Evolutionary conservation across 2,888 invertebrate genomes (phyloP), one percentile per base, ranked within the genome.

Genomic region (Lasiommata megera): DNA sequence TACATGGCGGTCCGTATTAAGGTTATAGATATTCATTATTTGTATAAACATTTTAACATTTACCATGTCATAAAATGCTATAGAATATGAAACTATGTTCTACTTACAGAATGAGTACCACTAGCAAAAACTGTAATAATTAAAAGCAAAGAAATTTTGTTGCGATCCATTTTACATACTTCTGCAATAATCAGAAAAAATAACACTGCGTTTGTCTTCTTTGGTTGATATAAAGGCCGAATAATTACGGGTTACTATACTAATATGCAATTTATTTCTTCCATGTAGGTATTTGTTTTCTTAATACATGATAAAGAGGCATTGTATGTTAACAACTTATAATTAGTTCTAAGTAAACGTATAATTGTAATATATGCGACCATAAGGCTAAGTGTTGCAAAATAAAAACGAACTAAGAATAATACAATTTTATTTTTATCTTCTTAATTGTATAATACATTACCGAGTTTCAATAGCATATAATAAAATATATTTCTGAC

Each of bases 41-140:
- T n/a, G n/a, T n/a, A n/a, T n/a, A n/a, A n/a, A n/a, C n/a, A n/a
- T n/a, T n/a, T n/a, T n/a, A n/a, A n/a, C n/a, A n/a, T n/a, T n/a
- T n/a, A n/a, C n/a, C n/a, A n/a, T n/a, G n/a, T n/a, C n/a, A n/a
- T n/a, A n/a, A n/a, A n/a, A n/a, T n/a, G n/a, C n/a, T n/a, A n/a
- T n/a, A n/a, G n/a, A n/a, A n/a, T n/a, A n/a, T n/a, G 3, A 40
- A 41, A 11, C 6, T 54, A 7, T 31, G 9, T 7, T 18, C n/a
- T 40, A 83, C 86, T 85, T 73, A 87, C 88, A 37, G 77, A 77
- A 60, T 81, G 63, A 55, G 65, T 62, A 28, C 68, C 71, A 62
- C 64, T 65, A 11, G 62, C 64, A 14, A 80, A 66, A 54, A 78
- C 48, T 16, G 73, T 54, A 55, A 71, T 54, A 41, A 77, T 57